Evolutionary conservation across 2,113 vertebrate species (phyloP), one percentile per base, ranked within the genome.

Genomic region (Maccullochella peelii): DNA sequence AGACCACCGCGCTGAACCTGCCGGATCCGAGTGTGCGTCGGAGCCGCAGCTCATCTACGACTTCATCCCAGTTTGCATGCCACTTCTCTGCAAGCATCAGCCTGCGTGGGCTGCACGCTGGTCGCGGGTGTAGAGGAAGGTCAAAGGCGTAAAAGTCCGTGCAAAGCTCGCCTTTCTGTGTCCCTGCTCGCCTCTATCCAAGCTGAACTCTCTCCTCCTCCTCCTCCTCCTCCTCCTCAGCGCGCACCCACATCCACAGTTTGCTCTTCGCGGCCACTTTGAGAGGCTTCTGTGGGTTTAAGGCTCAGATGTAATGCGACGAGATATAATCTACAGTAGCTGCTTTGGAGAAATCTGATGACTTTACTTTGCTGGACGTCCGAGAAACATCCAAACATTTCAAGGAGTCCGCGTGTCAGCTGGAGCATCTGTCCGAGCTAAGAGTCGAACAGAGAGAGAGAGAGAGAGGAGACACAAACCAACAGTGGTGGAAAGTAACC

Each of bases 1-100:
- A 25, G 21, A 83, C 66, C 79, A 3, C 57, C 47, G 55, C 58
- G 75, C 71, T 12, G 58, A 52, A 68, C 68, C 61, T 69, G 85
- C 73, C 44, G 75, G 83, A 70, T 77, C 63, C 20, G 76, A 40
- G 70, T 25, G 65, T 8, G 82, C 44, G 71, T 36, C 38, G 8
- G 57, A 70, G 54, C 65, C 25, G 44, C 76, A 55, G 73, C 71
- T 58, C 80, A 23, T 70, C 77, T 74, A 84, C 33, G n/a, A 84
- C 63, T 50, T 52, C 57, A 54, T 55, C 2, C 33, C 69, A 0
- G 59, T 23, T 27, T 11, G 81, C 79, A 61, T 55, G 44, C 55
- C 62, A 81, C 78, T 90, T 77, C 33, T 23, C 27, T 50, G 21
- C 72, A 52, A 20, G 54, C n/a, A 44, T 5, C 62, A 18, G 33